Conservation (phyloP, 2,888 invertebrate species). For the Microdon myrmicae region DNA sequence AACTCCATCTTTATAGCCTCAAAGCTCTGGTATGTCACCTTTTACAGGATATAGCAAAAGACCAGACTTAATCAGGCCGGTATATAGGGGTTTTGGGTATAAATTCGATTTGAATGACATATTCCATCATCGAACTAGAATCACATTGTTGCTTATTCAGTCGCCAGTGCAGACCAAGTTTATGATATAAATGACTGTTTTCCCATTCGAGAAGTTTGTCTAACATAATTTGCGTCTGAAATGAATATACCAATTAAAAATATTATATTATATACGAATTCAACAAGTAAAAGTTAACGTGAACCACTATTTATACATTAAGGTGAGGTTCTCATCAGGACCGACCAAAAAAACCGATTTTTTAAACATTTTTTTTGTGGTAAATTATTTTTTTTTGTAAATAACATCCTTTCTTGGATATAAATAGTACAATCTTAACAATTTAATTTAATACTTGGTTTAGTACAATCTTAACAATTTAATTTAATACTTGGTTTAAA, state of each 20-base stretch:
- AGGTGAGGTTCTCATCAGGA: too few relatives aligned
- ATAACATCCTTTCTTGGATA: too few relatives aligned
- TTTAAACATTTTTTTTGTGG: too few relatives aligned
- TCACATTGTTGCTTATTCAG: slow-evolving; percentile 95
- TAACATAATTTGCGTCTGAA: slow-evolving; percentile 88
- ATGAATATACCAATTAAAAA: slow-evolving; percentile 28
- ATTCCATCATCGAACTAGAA: slow-evolving; percentile 97
- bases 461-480: too few relatives aligned
- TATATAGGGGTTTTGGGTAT: slow-evolving; percentile 96
- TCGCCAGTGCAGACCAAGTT: slow-evolving; percentile 93
- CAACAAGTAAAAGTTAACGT: too few relatives aligned
- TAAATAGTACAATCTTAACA: too few relatives aligned
- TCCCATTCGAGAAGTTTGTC: slow-evolving; percentile 98
- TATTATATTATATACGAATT: too few relatives aligned
- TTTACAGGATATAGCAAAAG: neutral
- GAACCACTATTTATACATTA: too few relatives aligned
- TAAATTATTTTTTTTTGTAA: too few relatives aligned
- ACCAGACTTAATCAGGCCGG: slow-evolving; percentile 82
- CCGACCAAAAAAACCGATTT: too few relatives aligned
- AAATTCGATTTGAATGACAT: slow-evolving; percentile 94
- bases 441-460: too few relatives aligned
- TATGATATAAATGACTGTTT: slow-evolving; percentile 94
- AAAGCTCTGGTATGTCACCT: slow-evolving; percentile 26
- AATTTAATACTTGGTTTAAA: too few relatives aligned
- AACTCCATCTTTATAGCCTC: slow-evolving; percentile 41